Percentiles rank a stretch among this genome's conserved stretches.
phyloP scores from a whole-genome alignment of 1,140 invertebrate genomes.

The Acyrthosiphon pisum region DNA sequence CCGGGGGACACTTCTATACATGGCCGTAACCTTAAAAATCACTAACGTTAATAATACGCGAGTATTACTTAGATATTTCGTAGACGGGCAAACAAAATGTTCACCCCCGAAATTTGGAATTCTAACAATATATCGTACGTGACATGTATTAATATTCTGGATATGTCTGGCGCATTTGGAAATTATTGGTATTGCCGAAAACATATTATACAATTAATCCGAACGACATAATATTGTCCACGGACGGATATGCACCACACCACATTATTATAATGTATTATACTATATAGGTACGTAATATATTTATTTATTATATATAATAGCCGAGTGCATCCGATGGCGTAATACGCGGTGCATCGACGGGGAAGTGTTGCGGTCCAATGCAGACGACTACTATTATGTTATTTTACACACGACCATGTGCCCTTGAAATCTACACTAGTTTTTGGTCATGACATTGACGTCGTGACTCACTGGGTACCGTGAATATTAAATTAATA shows the following conservation, averaged over 20 bases:
- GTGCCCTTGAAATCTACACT: conserved; percentile 41
- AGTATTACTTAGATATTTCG: not conserved
- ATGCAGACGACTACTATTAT: not conserved
- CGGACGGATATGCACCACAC: not conserved
- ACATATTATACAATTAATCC: not conserved
- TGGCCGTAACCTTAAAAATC: conserved; percentile 53
- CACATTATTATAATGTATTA: not conserved
- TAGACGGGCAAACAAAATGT: not conserved
- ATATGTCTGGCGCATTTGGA: not conserved
- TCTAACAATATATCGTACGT: not conserved
- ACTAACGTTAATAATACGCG: conserved; percentile 34
- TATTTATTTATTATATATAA: not conserved
- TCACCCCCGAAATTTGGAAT: conserved; percentile 4
- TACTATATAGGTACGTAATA: not conserved
- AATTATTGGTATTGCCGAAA: not conserved
- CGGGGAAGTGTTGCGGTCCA: conserved; percentile 7
- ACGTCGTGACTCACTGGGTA: not conserved
- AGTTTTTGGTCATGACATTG: conserved; percentile 32
- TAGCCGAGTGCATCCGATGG: not conserved
- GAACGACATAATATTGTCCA: not conserved
- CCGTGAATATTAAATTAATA: not conserved
- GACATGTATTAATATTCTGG: not conserved
- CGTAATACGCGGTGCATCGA: not conserved
- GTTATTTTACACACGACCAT: not conserved
- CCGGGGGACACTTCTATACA: conserved; percentile 47